Conservation (phyloP, 2,888 invertebrate species). For the Gisinianus flammeolus region DNA sequence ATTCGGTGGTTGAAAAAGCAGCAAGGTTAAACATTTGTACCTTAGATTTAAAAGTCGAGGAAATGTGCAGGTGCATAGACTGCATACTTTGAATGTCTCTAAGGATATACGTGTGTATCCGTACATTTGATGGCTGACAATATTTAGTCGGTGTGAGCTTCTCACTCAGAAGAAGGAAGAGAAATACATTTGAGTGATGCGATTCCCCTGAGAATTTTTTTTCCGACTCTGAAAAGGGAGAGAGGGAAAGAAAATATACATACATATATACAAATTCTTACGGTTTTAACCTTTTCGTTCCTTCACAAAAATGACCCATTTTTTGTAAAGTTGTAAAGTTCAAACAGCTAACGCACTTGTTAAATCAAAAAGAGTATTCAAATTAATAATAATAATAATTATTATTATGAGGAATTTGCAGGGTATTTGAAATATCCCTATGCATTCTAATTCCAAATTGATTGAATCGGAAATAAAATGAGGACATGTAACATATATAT, state of each 20-base stretch:
- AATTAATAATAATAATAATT: no score
- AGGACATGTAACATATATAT: not conserved
- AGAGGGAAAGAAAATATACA: not conserved
- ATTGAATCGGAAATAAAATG: not conserved
- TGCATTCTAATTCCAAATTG: no score
- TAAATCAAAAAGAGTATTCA: no score
- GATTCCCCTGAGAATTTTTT: slow-evolving; percentile 24
- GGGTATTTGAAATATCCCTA: no score
- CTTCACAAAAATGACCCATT: no score
- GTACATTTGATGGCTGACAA: not conserved
- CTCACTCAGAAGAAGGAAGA: not conserved
- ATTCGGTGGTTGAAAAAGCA: slow-evolving; percentile 4
- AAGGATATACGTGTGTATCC: not conserved
- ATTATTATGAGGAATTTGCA: not conserved
- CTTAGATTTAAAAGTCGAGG: not conserved
- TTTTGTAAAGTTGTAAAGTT: no score
- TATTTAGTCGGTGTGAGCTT: not conserved
- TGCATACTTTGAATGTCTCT: not conserved
- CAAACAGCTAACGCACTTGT: no score
- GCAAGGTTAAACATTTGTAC: slow-evolving; percentile 25
- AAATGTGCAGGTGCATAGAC: not conserved
- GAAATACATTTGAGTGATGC: slow-evolving; percentile 28
- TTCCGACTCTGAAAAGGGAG: slow-evolving; percentile 9
- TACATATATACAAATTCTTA: not conserved
- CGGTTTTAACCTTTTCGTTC: no score